Conservation (phyloP, 1,140 invertebrate species). For the Delia radicum region DNA sequence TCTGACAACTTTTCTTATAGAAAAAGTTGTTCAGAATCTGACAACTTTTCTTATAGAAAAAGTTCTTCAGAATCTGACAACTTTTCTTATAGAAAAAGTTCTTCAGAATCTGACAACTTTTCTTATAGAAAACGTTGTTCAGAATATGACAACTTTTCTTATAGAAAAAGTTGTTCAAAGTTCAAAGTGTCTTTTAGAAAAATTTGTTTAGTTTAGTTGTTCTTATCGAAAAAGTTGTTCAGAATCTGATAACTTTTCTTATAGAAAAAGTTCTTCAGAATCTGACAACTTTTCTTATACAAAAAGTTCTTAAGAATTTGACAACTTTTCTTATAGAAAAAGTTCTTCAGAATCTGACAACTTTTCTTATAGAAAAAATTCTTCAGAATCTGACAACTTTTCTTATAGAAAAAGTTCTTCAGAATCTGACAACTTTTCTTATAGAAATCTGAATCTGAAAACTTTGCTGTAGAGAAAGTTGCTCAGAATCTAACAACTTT, state of each 20-base stretch:
- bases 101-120: background rate
- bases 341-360: too few relatives aligned
- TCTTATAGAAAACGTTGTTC: background rate
- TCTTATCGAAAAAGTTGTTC: background rate
- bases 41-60: too few relatives aligned
- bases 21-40: too few relatives aligned
- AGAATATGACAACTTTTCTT: background rate
- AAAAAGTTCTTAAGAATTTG: background rate
- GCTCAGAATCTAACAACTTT: too few relatives aligned
- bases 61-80: background rate
- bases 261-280: background rate
- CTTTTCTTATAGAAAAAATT: too few relatives aligned
- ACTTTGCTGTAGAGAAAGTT: too few relatives aligned
- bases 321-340: background rate
- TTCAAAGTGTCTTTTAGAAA: background rate
- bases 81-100: background rate
- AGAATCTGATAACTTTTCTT: background rate
- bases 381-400: too few relatives aligned
- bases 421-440: too few relatives aligned
- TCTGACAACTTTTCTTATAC: too few relatives aligned
- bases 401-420: too few relatives aligned
- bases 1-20: too few relatives aligned
- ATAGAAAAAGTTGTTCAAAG: background rate
- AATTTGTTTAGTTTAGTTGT: background rate
- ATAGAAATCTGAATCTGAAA: too few relatives aligned